phyloP scores from a whole-genome alignment of 2,797 vertebrate species.

The Halcyon chelicuti region DNA sequence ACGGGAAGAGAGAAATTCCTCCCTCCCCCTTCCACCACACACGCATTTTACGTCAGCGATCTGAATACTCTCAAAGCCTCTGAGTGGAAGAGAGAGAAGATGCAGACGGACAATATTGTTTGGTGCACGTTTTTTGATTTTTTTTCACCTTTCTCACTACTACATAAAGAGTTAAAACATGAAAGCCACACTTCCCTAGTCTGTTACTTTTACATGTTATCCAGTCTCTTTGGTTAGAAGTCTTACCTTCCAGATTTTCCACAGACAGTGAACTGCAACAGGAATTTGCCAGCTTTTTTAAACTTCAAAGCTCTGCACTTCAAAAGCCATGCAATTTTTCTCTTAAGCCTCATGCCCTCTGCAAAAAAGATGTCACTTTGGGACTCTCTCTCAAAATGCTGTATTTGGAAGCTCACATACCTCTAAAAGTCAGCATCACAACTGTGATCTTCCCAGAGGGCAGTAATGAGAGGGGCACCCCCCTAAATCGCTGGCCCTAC shows the following conservation, averaged over 20 bases:
- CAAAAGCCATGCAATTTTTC: background rate
- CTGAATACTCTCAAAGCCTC: background rate
- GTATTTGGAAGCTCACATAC: background rate
- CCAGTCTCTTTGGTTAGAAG: background rate
- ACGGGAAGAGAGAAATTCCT: slow-evolving; percentile 31
- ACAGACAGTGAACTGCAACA: background rate
- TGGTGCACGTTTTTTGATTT: background rate
- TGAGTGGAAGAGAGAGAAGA: background rate
- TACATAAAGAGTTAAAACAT: background rate
- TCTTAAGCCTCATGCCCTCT: background rate
- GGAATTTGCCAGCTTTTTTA: background rate
- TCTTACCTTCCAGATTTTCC: background rate
- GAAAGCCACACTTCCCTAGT: background rate
- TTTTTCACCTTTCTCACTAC: background rate
- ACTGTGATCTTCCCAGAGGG: background rate
- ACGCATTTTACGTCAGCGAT: background rate
- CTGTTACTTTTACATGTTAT: background rate
- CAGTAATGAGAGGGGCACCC: background rate
- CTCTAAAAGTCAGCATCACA: background rate
- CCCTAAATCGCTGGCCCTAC: background rate
- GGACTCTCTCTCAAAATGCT: background rate
- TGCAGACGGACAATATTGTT: background rate
- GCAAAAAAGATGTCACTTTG: background rate
- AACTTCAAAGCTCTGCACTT: slow-evolving; percentile 36
- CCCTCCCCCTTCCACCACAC: slow-evolving; percentile 4